These are phyloP conservation scores for Dicentrarchus labrax DNA, from an alignment of 2,113 vertebrate genomes.

Conservation along the genomic window DNA sequence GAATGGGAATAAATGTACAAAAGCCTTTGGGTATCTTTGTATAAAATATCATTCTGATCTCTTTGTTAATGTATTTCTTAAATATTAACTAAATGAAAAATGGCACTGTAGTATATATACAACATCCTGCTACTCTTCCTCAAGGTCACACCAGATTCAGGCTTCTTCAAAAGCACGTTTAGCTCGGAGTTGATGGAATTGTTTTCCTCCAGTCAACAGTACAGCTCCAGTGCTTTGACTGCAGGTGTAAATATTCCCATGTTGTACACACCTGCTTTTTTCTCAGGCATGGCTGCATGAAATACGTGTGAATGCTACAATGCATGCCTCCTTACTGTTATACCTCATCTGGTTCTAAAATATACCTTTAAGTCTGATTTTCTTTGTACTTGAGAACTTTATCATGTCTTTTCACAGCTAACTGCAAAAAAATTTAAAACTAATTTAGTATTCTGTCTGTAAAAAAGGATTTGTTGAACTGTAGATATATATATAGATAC, in stretches of 20 bases:
- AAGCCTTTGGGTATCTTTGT: background rate
- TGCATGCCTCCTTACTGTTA: background rate
- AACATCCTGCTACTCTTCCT: no score
- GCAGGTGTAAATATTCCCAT: slow-evolving; percentile 17
- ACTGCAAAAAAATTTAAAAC: background rate
- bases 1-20: background rate
- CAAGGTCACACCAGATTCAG: background rate
- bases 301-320: background rate
- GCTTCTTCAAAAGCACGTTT: background rate
- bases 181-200: background rate
- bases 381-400: background rate
- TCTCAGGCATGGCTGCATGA: background rate
- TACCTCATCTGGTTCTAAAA: background rate
- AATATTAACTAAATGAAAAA: no score
- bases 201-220: background rate
- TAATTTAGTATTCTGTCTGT: background rate
- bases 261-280: background rate
- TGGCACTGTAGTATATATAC: no score
- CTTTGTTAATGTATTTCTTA: background rate
- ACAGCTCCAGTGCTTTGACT: background rate
- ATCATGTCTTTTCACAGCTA: background rate
- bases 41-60: no score
- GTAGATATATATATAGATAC: background rate
- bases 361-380: background rate
- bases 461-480: background rate